Base-by-base conservation (phyloP, 2,888 invertebrate species). In the Cosmia trapezina region DNA sequence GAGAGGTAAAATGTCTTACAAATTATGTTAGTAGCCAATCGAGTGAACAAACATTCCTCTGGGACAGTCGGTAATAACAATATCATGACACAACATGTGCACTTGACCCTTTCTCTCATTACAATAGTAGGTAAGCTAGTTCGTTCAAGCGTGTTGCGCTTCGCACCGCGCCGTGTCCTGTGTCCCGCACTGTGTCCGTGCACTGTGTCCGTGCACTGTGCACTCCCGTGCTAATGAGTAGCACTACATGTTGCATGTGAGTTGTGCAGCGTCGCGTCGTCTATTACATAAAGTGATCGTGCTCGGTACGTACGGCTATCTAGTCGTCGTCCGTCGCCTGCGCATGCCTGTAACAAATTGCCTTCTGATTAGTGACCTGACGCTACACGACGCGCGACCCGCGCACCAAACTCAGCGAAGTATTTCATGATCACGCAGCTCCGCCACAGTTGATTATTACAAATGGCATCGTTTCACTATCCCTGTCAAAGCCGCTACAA, bases 71-170 rank as follows among this genome's bases (percentile, higher is more conserved):
- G 14, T 22, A 9, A 22, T 53, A 53, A 33, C 60, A 47, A 37
- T 47, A 22, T n/a, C n/a, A n/a, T n/a, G n/a, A n/a, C n/a, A n/a
- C n/a, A n/a, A n/a, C n/a, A n/a, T n/a, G 43, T 37, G 43, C 33
- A 28, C 14, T 43, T 61, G 47, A 69, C 53, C 61, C 49, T 70
- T 45, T 77, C 61, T 70, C 45, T 47, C 61, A 19, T 45, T 28
- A 61, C 43, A 49, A 45, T 45, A 54, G 28, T 28, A 28, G 28
- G 14, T 28, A 17, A 68, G 61, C 37, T 51, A 12, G 74, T n/a
- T 43, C 77, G 60, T 22, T 49, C 19, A 43, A 14, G 54, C 68
- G 51, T n/a, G 53, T 2, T 56, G 49, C 22, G n/a, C 51, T 4
- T 22, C 19, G n/a, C n/a, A n/a, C n/a, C n/a, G n/a, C n/a, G 33